Percentiles rank a stretch among this genome's conserved stretches.
phyloP scores from a whole-genome alignment of 2,888 invertebrate species.

The Ophonus ardosiacus region DNA sequence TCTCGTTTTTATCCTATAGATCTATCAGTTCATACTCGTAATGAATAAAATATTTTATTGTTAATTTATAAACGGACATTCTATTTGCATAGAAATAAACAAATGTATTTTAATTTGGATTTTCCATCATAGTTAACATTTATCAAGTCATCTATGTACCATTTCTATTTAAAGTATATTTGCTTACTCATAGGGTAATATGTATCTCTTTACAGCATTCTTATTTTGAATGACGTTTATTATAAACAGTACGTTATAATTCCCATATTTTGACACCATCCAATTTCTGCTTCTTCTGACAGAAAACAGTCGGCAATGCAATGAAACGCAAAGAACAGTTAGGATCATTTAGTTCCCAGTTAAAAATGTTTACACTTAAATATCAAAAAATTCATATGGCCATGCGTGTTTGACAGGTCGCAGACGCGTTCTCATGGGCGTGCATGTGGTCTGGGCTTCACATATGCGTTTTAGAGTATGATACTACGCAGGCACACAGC shows the following conservation, averaged over 20 bases:
- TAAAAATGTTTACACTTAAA: conserved; percentile 53
- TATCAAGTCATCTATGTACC: background rate
- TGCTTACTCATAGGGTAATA: background rate
- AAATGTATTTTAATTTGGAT: background rate
- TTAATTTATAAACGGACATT: no score
- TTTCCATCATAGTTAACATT: background rate
- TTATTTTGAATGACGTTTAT: conserved; percentile 13
- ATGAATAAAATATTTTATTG: no score
- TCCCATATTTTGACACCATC: conserved; percentile 5
- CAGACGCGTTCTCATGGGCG: conserved; percentile 35
- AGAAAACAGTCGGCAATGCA: conserved; percentile 22
- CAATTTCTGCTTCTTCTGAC: conserved; percentile 38
- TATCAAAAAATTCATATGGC: conserved; percentile 57
- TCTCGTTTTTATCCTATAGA: no score
- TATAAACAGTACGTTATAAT: conserved; percentile 1
- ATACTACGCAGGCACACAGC: conserved; percentile 20
- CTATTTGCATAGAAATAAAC: no score
- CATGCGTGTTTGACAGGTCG: conserved; percentile 49
- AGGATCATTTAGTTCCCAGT: conserved; percentile 15
- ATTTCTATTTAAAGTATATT: background rate
- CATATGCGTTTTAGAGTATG: background rate
- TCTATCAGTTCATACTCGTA: no score
- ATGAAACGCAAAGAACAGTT: background rate
- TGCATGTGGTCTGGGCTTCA: background rate
- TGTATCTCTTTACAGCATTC: background rate